These are phyloP conservation scores for Loxodonta africana DNA, from an alignment of 2,113 vertebrate genomes.

Conservation along the genomic window DNA sequence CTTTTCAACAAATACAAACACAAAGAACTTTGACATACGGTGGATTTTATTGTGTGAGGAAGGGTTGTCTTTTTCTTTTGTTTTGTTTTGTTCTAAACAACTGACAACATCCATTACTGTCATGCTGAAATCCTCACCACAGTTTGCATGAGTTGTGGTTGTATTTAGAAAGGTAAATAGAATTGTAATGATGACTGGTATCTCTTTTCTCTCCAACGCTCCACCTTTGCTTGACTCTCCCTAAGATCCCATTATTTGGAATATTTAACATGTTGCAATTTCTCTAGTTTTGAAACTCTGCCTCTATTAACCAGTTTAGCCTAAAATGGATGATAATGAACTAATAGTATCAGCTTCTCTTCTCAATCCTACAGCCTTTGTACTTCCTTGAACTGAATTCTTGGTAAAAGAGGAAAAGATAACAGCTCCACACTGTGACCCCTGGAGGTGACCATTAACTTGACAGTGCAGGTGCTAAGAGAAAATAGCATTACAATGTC, in stretches of 20 bases:
- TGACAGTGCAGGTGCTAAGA: slow-evolving; percentile 88
- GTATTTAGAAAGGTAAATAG: slow-evolving; percentile 75
- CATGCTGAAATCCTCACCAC: slow-evolving; percentile 75
- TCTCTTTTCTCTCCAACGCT: slow-evolving; percentile 67
- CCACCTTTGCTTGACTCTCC: slow-evolving; percentile 40
- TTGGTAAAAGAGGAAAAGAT: slow-evolving; percentile 89
- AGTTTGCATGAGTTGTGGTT: slow-evolving; percentile 71
- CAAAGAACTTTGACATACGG: slow-evolving; percentile 64
- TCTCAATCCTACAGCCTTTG: slow-evolving; percentile 87
- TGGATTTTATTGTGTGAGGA: slow-evolving; percentile 76
- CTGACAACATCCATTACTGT: slow-evolving; percentile 71
- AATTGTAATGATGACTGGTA: slow-evolving; percentile 70
- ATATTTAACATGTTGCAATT: slow-evolving; percentile 84
- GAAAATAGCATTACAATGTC: slow-evolving; percentile 84
- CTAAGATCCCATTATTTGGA: slow-evolving; percentile 67
- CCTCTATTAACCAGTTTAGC: slow-evolving; percentile 86
- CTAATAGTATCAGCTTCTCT: slow-evolving; percentile 89
- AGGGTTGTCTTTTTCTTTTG: slow-evolving; percentile 75
- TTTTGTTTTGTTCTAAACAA: slow-evolving; percentile 71
- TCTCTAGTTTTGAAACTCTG: slow-evolving; percentile 82
- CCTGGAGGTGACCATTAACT: slow-evolving; percentile 88
- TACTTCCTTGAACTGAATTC: slow-evolving; percentile 87
- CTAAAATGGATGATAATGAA: slow-evolving; percentile 90
- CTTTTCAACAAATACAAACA: slow-evolving; percentile 78
- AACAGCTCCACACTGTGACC: slow-evolving; percentile 88